Evolutionary conservation across 2,888 invertebrate genomes (phyloP).

Genomic region (Drosophila bunnanda): DNA sequence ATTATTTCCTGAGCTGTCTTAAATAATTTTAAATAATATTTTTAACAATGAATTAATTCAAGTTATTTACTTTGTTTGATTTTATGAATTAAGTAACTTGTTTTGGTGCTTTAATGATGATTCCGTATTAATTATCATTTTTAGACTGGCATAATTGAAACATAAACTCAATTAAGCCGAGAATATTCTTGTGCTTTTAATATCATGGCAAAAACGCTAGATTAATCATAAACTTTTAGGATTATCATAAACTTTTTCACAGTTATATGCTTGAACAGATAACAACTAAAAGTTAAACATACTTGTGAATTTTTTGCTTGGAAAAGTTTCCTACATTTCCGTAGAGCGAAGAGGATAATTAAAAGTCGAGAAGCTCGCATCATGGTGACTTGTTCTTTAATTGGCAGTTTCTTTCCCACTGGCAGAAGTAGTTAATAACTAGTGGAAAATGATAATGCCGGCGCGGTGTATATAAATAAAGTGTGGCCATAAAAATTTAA

Average conservation of each 20-base stretch:
- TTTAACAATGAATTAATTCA: too few species aligned
- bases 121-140: background rate
- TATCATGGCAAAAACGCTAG: too few species aligned
- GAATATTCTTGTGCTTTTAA: background rate
- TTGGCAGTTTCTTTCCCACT: conserved; percentile 8
- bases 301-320: background rate
- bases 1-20: background rate
- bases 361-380: conserved; percentile 31
- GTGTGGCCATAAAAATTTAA: conserved; percentile 49
- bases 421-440: conserved; percentile 33
- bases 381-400: conserved; percentile 27
- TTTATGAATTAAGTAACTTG: too few species aligned
- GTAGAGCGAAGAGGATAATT: conserved; percentile 24
- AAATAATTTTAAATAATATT: background rate
- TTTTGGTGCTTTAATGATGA: background rate
- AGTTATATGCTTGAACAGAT: conserved; percentile 2
- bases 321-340: conserved; percentile 6
- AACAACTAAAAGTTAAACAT: background rate
- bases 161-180: background rate
- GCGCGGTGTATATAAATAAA: conserved; percentile 57
- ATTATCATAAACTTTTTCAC: conserved; percentile 4
- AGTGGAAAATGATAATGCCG: conserved; percentile 26
- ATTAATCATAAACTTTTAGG: background rate
- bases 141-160: background rate
- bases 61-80: too few species aligned